Percentiles rank a stretch among this genome's conserved stretches.
phyloP scores from a whole-genome alignment of 1,140 invertebrate species.

The Bombus breviceps region DNA sequence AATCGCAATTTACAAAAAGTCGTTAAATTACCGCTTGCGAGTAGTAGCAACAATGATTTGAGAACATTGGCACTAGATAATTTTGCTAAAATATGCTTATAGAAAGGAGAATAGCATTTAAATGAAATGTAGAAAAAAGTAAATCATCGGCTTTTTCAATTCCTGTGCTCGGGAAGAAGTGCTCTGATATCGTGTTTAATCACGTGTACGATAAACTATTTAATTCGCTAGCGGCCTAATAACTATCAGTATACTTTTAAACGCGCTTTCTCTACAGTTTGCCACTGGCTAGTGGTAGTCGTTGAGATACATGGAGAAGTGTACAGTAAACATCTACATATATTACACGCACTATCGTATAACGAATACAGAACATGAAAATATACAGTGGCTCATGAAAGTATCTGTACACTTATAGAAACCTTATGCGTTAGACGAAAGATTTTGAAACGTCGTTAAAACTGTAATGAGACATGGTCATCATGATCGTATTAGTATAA shows the following conservation, averaged over 20 bases:
- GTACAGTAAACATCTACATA: neutral
- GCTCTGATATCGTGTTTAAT: conserved; percentile 4
- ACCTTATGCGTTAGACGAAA: neutral
- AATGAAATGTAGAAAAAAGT: neutral
- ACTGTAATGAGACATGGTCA: neutral
- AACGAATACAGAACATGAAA: neutral
- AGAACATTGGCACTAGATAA: conserved; percentile 37
- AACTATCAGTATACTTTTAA: neutral
- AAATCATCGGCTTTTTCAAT: neutral
- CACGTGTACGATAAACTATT: neutral
- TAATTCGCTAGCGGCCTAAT: neutral
- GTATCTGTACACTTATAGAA: neutral
- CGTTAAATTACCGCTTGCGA: neutral
- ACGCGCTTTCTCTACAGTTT: neutral
- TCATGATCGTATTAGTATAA: neutral
- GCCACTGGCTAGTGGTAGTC: neutral
- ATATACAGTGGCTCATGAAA: neutral
- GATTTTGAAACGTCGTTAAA: neutral
- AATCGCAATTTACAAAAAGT: conserved; percentile 8
- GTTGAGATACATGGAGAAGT: neutral
- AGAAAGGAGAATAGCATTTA: neutral
- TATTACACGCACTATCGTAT: neutral
- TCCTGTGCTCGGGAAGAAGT: conserved; percentile 14
- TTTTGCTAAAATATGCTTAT: conserved; percentile 12
- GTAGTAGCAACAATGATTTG: neutral